Conservation (phyloP, 1,140 invertebrate genomes). For the Laupala kohalensis region DNA sequence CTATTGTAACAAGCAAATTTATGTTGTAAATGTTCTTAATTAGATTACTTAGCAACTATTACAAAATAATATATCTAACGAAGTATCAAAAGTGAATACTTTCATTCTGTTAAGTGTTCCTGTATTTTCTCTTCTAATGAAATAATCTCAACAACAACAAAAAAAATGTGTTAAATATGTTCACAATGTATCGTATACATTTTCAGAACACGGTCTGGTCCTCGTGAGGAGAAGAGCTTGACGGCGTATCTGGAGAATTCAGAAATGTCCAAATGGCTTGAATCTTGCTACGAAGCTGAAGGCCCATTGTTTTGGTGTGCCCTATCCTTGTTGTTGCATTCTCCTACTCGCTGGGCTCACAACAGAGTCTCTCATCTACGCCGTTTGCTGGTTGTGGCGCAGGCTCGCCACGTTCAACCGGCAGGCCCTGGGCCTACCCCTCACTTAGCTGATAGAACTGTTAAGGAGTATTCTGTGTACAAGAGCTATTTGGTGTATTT, state of each 20-base stretch:
- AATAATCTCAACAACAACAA: too few relatives aligned
- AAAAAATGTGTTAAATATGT: constrained; percentile 8
- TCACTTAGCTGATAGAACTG: constrained; percentile 28
- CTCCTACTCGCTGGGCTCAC: constrained; percentile 53
- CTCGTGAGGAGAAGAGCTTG: constrained; percentile 59
- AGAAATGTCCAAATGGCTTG: constrained; percentile 44
- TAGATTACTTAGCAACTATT: too few relatives aligned
- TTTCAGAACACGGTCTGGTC: constrained; percentile 55
- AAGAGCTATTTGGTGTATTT: constrained; percentile 79
- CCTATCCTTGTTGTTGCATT: constrained; percentile 64
- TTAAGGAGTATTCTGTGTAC: constrained; percentile 60
- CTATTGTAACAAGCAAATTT: background rate
- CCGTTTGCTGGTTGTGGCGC: constrained; percentile 63
- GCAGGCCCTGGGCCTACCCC: constrained; percentile 35
- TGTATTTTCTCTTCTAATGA: too few relatives aligned
- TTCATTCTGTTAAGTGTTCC: too few relatives aligned
- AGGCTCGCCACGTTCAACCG: constrained; percentile 51
- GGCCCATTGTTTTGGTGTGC: constrained; percentile 76
- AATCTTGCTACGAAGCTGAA: constrained; percentile 77
- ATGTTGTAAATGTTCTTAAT: background rate
- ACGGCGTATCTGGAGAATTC: constrained; percentile 45
- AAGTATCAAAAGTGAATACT: too few relatives aligned
- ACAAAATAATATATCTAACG: too few relatives aligned
- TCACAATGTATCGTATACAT: constrained; percentile 19
- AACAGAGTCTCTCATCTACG: constrained; percentile 57